Evolutionary conservation across 2,797 vertebrate species (phyloP), one percentile per base, ranked within the genome.

Genomic region (Echiichthys vipera): DNA sequence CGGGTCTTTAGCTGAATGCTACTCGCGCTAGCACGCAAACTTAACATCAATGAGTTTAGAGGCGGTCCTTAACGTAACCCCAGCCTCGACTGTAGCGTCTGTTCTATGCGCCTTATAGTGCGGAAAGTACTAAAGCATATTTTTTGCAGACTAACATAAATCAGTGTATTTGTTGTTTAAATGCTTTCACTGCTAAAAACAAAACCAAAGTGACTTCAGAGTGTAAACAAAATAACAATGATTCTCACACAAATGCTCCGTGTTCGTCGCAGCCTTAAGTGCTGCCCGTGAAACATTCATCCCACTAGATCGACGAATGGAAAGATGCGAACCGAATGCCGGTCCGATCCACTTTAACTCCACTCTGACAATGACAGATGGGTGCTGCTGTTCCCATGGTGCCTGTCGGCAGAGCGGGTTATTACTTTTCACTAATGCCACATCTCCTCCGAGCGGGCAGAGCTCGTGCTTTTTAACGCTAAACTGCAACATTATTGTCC

Each of bases 331-430:
- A 46, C 7, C 40, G 78, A 77, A 77, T 36, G 70, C 49, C 55
- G 18, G 66, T 69, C 70, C 17, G 6, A 77, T 67, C 25, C 65
- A 59, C 58, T 68, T 51, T 43, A 25, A 45, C 50, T 77, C 34
- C 14, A 11, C 3, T 22, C 5, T 65, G 75, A 85, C 78, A 72
- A 30, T 47, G 80, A 83, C 77, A 62, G 74, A 79, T 64, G 2
- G 58, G 46, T 37, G 76, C 66, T 62, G 4, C 71, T 34, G 68
- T 67, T 78, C 53, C 65, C 56, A 39, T 40, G 53, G 45, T 2
- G 68, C 65, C 76, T 11, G 36, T 54, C 24, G 69, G 71, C 67
- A 65, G 2, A 49, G 22, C 1, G 36, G 49, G 29, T 55, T 63
- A 54, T 69, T 51, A 69, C 51, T 24, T 50, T 27, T 65, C 20